Evolutionary conservation across 2,888 invertebrate species (phyloP).

Genomic region (Tenthredo livida): DNA sequence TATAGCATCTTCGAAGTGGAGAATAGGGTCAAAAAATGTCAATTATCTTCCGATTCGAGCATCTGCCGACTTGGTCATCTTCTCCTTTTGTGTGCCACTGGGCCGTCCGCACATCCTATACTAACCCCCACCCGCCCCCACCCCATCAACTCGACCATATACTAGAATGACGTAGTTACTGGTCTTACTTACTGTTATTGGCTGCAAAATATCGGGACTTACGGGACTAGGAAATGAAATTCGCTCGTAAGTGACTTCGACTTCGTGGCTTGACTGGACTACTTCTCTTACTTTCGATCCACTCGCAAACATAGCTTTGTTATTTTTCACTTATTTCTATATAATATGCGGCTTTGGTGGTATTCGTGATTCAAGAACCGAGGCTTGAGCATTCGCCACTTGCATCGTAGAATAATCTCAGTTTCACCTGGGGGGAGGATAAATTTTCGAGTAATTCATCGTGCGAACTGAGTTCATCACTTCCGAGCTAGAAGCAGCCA

Average conservation of each 20-base stretch:
- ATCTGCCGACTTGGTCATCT: constrained; percentile 44
- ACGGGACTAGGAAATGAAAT: constrained; percentile 4
- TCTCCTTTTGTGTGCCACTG: constrained; percentile 75
- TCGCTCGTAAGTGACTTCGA: constrained; percentile 5
- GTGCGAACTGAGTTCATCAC: background rate
- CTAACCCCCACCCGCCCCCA: constrained; percentile 47
- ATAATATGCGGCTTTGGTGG: background rate
- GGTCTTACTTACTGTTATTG: constrained; percentile 18
- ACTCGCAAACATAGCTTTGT: background rate
- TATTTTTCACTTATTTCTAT: background rate
- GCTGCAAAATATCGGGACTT: background rate
- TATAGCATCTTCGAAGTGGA: constrained; percentile 69
- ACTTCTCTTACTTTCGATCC: constrained; percentile 44
- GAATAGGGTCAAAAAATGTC: constrained; percentile 74
- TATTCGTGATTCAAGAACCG: background rate
- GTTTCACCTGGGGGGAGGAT: background rate
- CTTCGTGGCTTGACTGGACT: constrained; percentile 36
- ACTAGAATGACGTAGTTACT: constrained; percentile 4
- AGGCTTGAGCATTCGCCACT: background rate
- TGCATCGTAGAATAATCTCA: background rate
- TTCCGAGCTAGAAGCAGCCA: background rate
- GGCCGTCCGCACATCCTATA: constrained; percentile 73
- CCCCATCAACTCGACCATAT: constrained; percentile 14
- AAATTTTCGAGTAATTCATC: background rate
- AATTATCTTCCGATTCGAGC: constrained; percentile 63